Percentiles rank a stretch among this genome's conserved stretches.
phyloP scores from a whole-genome alignment of 1,140 invertebrate species.

The Octopus sinensis region DNA sequence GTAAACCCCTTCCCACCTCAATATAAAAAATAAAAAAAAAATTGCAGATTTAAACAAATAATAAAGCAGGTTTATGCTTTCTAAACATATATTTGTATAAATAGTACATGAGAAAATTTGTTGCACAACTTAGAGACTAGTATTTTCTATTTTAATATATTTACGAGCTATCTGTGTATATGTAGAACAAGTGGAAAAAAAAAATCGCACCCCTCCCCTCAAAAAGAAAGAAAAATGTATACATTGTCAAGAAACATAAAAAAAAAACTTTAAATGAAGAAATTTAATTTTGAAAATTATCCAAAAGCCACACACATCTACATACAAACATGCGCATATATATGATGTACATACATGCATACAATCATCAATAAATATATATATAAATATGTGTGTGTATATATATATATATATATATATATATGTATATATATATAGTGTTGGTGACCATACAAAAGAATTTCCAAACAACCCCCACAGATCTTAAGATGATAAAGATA shows the following conservation, averaged over 20 bases:
- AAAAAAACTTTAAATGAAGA: background rate
- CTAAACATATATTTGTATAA: constrained; percentile 28
- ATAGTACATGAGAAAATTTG: constrained; percentile 28
- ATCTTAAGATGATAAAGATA: constrained; percentile 25
- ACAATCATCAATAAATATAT: too few relatives aligned
- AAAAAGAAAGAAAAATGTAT: constrained; percentile 18
- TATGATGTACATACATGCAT: background rate
- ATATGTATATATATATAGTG: too few relatives aligned
- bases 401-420: too few relatives aligned
- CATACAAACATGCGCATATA: constrained; percentile 14
- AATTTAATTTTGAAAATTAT: constrained; percentile 12
- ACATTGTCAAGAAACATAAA: constrained; percentile 6
- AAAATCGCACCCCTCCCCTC: background rate
- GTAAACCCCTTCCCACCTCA: too few relatives aligned
- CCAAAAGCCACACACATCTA: constrained; percentile 15
- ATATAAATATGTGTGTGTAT: too few relatives aligned
- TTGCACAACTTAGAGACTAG: constrained; percentile 39
- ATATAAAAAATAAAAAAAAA: too few relatives aligned
- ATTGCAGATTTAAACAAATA: background rate
- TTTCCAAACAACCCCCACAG: too few relatives aligned
- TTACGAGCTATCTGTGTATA: constrained; percentile 31
- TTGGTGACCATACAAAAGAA: too few relatives aligned
- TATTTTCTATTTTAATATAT: constrained; percentile 47
- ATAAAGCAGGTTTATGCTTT: constrained; percentile 21
- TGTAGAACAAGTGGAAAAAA: constrained; percentile 24